Evolutionary conservation across 1,140 invertebrate genomes (phyloP).

Genomic region (Spodoptera frugiperda): DNA sequence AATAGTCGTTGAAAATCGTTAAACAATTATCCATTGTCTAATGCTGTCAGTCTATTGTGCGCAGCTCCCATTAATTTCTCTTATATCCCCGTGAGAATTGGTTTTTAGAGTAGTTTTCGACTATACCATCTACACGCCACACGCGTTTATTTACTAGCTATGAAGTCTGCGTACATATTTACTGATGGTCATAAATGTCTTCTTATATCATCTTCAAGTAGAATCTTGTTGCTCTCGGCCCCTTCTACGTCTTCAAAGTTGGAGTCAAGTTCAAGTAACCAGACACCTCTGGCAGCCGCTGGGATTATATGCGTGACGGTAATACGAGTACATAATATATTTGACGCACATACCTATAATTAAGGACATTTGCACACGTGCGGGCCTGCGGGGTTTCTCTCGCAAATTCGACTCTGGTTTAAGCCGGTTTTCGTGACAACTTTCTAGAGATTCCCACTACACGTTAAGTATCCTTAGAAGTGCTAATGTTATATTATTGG

Average conservation of each 20-base stretch:
- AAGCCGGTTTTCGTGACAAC: slow-evolving; percentile 72
- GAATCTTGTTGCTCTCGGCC: not conserved
- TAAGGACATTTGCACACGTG: slow-evolving; percentile 39
- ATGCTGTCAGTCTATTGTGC: not conserved
- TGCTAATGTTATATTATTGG: slow-evolving; percentile 72
- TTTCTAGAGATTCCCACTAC: slow-evolving; percentile 74
- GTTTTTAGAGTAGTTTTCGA: too few species aligned
- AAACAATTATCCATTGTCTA: slow-evolving; percentile 12
- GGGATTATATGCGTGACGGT: slow-evolving; percentile 19
- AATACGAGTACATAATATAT: slow-evolving; percentile 31
- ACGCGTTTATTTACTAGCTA: too few species aligned
- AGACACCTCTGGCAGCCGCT: not conserved
- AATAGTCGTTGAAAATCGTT: not conserved
- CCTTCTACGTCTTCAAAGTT: not conserved
- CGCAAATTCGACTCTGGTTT: slow-evolving; percentile 59
- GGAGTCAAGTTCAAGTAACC: not conserved
- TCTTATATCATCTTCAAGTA: too few species aligned
- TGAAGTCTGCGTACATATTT: too few species aligned
- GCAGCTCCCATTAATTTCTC: not conserved
- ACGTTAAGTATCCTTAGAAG: slow-evolving; percentile 67
- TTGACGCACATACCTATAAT: slow-evolving; percentile 33
- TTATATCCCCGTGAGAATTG: not conserved
- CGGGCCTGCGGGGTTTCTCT: slow-evolving; percentile 57
- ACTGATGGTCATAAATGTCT: too few species aligned
- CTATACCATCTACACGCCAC: too few species aligned